Percentiles rank a stretch among this genome's conserved stretches.
Conservation (phyloP, 2,797 vertebrate genomes). For the Cirrhinus mrigala region DNA sequence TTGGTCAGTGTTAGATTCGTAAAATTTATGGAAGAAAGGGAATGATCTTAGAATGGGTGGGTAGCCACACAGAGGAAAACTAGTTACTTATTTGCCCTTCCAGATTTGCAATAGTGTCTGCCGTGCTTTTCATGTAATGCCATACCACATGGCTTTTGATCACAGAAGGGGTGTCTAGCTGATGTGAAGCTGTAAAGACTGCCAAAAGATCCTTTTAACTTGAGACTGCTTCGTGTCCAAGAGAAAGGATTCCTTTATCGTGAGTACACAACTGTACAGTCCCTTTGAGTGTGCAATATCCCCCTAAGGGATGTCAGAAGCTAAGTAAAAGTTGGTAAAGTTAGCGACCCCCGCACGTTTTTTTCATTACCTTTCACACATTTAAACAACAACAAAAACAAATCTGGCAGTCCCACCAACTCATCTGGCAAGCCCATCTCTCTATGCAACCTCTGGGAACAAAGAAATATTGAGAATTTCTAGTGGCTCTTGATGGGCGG, state of each 20-base stretch:
- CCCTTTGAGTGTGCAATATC: conserved; percentile 3
- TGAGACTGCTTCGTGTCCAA: conserved; percentile 45
- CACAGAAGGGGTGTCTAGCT: conserved; percentile 46
- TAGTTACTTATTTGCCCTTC: conserved; percentile 22
- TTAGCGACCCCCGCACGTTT: not conserved
- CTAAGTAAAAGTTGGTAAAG: not conserved
- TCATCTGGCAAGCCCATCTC: not conserved
- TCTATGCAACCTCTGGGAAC: not conserved
- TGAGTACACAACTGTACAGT: conserved; percentile 22
- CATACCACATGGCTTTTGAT: conserved; percentile 53
- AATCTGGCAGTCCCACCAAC: not conserved
- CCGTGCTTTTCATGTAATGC: conserved; percentile 45
- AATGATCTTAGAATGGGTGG: conserved; percentile 12
- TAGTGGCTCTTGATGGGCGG: not conserved
- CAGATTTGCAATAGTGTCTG: conserved; percentile 26
- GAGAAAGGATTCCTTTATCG: conserved; percentile 33
- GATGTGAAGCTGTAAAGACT: conserved; percentile 44
- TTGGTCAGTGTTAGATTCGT: conserved; percentile 28
- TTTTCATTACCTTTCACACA: not conserved
- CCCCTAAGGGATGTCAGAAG: not conserved
- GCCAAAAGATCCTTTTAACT: conserved; percentile 56
- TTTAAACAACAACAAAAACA: not conserved
- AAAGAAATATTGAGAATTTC: not conserved
- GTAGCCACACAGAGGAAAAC: not conserved
- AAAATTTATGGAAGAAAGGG: conserved; percentile 41